Evolutionary conservation across 2,113 vertebrate genomes (phyloP), one percentile per base, ranked within the genome.

Genomic region (Heterochromis multidens): DNA sequence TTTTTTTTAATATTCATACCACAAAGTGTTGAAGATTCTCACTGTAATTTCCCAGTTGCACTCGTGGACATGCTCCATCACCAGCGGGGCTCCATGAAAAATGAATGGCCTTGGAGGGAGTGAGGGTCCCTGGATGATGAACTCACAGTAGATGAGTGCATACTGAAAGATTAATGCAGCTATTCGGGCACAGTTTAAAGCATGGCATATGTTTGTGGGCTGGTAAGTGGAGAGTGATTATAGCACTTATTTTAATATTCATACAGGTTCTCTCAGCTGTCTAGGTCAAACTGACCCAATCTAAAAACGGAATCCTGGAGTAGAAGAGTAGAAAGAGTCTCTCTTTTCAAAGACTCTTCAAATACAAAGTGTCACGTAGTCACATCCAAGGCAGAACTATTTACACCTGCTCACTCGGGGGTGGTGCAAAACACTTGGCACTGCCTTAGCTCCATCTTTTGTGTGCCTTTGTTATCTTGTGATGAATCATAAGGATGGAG

Each of bases 91-190:
- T 78, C 21, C 87, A 93, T 94, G 87, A 95, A 94, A 93, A 90
- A 95, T 95, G 91, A 85, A 94, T 93, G 86, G 54, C 83, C 81
- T 77, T 37, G 74, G 85, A 90, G 87, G 67, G 81, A 91, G 87
- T 57, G 84, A 83, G 80, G 77, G 77, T 87, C 91, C 87, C 88
- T 87, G 85, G 87, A 91, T 93, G 94, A 95, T 93, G 90, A 94
- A 92, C 89, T 90, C 78, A 57, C 77, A 88, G 88, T 86, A 92
- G 89, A 91, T 92, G 91, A 94, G 91, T 95, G 92, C 92, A 60
- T 87, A 61, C 89, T 95, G 84, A 95, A 95, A 94, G 84, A 95
- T 95, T 95, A 70, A 95, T 94, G 77, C 90, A 77, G 62, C 90
- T 80, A 79, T 93, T 93, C 89, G 90, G 85, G 86, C 91, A 91